Evolutionary conservation across 2,113 vertebrate species (phyloP).

Genomic region (Todiramphus saurophagus): DNA sequence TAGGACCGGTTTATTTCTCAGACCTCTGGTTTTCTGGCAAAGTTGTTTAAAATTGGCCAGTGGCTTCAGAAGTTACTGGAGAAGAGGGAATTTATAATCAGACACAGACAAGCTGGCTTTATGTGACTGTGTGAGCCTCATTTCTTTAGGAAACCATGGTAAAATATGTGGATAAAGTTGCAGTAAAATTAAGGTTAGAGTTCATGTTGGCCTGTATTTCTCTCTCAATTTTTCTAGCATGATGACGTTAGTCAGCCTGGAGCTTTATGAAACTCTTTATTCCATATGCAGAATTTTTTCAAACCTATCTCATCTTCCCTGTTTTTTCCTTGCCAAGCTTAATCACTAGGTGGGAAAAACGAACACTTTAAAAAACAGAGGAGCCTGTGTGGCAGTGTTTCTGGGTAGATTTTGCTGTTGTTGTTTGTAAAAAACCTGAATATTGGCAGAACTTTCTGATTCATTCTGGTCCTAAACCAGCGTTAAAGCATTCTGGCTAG

Average conservation of each 20-base stretch:
- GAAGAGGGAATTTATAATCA: constrained; percentile 61
- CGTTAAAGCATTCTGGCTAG: constrained; percentile 1
- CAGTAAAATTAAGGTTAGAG: constrained; percentile 60
- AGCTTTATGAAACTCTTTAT: constrained; percentile 26
- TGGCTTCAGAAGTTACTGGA: constrained; percentile 46
- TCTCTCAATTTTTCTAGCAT: constrained; percentile 33
- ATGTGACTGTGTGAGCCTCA: constrained; percentile 3
- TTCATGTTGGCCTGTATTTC: constrained; percentile 41
- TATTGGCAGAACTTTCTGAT: constrained; percentile 14
- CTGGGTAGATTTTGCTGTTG: neutral
- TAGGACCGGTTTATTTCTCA: neutral
- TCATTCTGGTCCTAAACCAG: constrained; percentile 1
- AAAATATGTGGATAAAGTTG: constrained; percentile 55
- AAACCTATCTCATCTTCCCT: neutral
- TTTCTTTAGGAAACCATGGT: constrained; percentile 47
- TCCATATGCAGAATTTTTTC: neutral
- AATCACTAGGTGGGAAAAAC: neutral
- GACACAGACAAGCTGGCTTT: constrained; percentile 55
- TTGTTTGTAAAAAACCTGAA: neutral
- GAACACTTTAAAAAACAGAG: neutral
- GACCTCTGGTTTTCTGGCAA: constrained; percentile 18
- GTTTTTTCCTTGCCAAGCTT: neutral
- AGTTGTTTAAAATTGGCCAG: constrained; percentile 28
- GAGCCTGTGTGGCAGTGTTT: neutral
- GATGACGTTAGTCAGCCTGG: neutral